Evolutionary conservation across 2,113 vertebrate species (phyloP).

Genomic region (Amphiprion ocellaris): DNA sequence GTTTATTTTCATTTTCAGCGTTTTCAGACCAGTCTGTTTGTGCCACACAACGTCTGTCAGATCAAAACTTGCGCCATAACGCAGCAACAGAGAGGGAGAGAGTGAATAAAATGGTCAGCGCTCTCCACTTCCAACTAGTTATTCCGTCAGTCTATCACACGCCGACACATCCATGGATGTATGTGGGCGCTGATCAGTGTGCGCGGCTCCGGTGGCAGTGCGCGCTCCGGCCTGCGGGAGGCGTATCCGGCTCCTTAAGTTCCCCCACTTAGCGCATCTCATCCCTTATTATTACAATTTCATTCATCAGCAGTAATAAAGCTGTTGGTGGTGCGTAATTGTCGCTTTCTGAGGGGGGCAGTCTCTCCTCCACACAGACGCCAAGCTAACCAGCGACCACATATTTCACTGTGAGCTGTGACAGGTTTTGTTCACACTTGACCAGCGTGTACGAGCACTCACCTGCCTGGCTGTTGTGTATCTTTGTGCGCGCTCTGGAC

Average conservation of each 20-base stretch:
- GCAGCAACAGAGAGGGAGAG: not conserved
- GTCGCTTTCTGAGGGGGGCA: constrained; percentile 5
- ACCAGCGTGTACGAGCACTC: constrained; percentile 9
- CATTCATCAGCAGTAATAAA: constrained; percentile 43
- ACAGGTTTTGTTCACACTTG: constrained; percentile 11
- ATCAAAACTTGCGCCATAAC: constrained; percentile 20
- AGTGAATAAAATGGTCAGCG: constrained; percentile 34
- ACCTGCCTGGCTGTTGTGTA: constrained; percentile 26
- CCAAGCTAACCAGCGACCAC: constrained; percentile 9
- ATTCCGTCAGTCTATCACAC: constrained; percentile 46
- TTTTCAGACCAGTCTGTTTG: not conserved
- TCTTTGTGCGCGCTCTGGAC: constrained; percentile 14
- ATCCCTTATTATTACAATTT: constrained; percentile 48
- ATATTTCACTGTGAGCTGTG: constrained; percentile 1
- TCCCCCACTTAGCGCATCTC: constrained; percentile 52
- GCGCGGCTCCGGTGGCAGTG: constrained; percentile 51
- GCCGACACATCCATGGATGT: constrained; percentile 30
- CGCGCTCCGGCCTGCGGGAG: constrained; percentile 70
- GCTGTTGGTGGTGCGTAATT: constrained; percentile 31
- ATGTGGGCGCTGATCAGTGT: constrained; percentile 2
- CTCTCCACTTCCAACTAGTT: constrained; percentile 55
- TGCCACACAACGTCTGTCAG: not conserved
- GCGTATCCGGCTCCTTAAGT: constrained; percentile 59
- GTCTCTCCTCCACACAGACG: constrained; percentile 21
- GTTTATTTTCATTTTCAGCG: constrained; percentile 1